phyloP scores from a whole-genome alignment of 2,113 vertebrate genomes.

The Toxotes chatareus region DNA sequence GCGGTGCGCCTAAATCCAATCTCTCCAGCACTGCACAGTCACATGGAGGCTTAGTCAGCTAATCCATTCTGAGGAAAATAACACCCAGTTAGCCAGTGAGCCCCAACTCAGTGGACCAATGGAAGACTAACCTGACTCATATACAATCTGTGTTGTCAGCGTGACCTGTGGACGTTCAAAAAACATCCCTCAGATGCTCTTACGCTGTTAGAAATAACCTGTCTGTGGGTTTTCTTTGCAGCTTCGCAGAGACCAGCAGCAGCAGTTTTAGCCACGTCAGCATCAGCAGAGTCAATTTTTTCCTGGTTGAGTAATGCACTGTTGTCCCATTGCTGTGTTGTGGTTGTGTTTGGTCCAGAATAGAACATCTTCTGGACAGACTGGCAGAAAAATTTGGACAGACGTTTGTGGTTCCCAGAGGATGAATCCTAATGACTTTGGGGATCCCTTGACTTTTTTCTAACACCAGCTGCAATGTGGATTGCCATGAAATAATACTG shows the following conservation, averaged over 20 bases:
- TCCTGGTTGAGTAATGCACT: background rate
- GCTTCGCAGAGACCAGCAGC: background rate
- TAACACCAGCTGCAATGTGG: background rate
- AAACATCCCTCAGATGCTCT: conserved; percentile 19
- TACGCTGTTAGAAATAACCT: background rate
- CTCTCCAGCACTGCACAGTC: conserved; percentile 66
- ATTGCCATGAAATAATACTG: too few relatives aligned
- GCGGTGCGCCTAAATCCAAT: conserved; percentile 70
- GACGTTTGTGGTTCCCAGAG: background rate
- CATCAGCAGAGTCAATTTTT: background rate
- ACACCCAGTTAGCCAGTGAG: conserved; percentile 61
- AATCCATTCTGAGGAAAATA: conserved; percentile 77
- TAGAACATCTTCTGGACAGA: background rate
- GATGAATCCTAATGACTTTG: conserved; percentile 10
- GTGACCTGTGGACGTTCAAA: background rate
- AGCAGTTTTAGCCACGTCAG: conserved; percentile 18
- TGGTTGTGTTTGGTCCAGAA: background rate
- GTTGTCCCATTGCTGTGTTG: background rate
- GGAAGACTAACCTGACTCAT: background rate
- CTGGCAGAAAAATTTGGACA: background rate
- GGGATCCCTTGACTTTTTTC: background rate
- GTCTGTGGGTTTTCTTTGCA: background rate
- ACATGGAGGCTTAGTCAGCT: conserved; percentile 82
- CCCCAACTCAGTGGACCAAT: conserved; percentile 36
- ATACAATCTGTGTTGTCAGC: conserved; percentile 33